Conservation (phyloP, 2,113 vertebrate species). For the Tapirus terrestris region DNA sequence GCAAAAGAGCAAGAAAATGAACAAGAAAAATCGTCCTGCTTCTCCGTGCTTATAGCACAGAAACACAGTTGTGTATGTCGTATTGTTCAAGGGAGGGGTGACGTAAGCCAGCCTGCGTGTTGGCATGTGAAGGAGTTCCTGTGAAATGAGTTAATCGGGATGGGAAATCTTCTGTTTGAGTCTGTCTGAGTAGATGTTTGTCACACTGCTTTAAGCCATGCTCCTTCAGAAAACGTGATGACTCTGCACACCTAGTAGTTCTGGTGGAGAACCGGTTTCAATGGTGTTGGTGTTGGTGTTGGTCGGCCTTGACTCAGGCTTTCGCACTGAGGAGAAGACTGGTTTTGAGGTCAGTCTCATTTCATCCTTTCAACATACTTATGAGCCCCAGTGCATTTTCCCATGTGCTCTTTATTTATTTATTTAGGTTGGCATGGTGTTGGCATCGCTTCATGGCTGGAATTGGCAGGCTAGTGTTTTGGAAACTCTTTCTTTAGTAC, state of each 20-base stretch:
- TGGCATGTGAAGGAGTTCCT: not conserved
- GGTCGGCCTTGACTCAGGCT: not conserved
- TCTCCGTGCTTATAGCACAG: not conserved
- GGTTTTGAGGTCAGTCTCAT: not conserved
- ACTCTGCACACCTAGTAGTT: not conserved
- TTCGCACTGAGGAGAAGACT: not conserved
- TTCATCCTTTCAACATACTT: not conserved
- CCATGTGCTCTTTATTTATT: not conserved
- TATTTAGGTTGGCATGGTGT: not conserved
- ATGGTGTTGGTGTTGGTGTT: not conserved
- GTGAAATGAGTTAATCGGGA: not conserved
- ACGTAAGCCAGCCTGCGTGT: not conserved
- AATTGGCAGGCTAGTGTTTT: not conserved
- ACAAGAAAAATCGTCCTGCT: not conserved
- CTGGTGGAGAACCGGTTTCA: not conserved
- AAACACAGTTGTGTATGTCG: not conserved
- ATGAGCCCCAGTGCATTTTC: not conserved
- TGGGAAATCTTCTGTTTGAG: not conserved
- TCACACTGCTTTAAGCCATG: not conserved
- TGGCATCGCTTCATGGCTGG: not conserved
- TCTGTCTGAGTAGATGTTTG: not conserved
- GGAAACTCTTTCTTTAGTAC: not conserved
- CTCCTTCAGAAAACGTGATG: not conserved
- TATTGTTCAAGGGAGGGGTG: not conserved
- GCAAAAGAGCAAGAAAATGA: not conserved